phyloP scores from a whole-genome alignment of 2,113 vertebrate species.

The Pterocles gutturalis region DNA sequence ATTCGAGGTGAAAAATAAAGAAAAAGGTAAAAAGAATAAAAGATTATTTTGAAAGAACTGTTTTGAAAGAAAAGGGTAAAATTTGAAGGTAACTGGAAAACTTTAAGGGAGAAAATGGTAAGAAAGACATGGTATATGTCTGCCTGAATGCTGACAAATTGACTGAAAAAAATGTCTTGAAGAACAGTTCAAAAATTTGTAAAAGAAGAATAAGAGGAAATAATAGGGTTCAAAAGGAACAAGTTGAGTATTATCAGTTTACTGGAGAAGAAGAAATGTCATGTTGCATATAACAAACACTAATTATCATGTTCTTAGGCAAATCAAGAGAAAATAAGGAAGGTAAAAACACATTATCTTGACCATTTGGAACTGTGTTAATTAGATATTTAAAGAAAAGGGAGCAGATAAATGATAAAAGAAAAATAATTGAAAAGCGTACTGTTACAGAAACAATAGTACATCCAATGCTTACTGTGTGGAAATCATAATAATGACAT shows the following conservation, averaged over 20 bases:
- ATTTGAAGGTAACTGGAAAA: slow-evolving; percentile 5
- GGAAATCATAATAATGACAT: neutral
- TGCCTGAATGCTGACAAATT: neutral
- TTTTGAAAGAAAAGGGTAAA: neutral
- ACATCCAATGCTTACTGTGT: neutral
- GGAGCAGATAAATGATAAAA: neutral
- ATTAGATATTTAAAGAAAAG: neutral
- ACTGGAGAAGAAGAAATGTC: neutral
- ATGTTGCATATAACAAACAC: neutral
- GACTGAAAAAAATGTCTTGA: neutral
- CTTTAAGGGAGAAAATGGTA: neutral
- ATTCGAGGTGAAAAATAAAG: neutral
- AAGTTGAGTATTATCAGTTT: neutral
- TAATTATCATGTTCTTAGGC: neutral
- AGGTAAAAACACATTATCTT: neutral
- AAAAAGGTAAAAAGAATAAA: neutral
- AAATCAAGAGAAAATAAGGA: slow-evolving; percentile 14
- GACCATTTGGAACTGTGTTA: neutral
- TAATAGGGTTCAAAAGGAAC: neutral
- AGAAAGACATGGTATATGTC: neutral
- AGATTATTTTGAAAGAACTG: neutral
- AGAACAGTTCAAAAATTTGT: neutral
- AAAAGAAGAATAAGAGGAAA: neutral
- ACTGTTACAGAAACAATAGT: neutral
- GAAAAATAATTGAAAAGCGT: neutral